A percentile compares a stretch with the other conserved stretches of the same genome.
Evolutionary conservation across 2,113 vertebrate species (phyloP).

Genomic region (Mus musculus): GRCm39 chr14:87155001-87155500

Average conservation of each 20-base stretch:
- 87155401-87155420: background rate
- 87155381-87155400: background rate
- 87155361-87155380: background rate
- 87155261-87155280: background rate
- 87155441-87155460: background rate
- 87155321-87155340: background rate
- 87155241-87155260: background rate
- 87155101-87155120: background rate
- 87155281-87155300: background rate
- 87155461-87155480: slow-evolving; percentile 9
- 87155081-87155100: background rate
- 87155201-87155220: background rate
- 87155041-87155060: background rate
- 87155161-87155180: background rate
- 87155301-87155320: background rate
- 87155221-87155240: background rate
- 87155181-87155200: background rate
- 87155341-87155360: background rate
- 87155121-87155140: background rate
- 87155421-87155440: background rate
- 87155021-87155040: background rate
- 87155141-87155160: background rate
- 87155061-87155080: background rate
- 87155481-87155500: background rate
- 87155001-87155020: background rate